Evolutionary conservation across 2,797 vertebrate genomes (phyloP).

Genomic region (Eptatretus atami): DNA sequence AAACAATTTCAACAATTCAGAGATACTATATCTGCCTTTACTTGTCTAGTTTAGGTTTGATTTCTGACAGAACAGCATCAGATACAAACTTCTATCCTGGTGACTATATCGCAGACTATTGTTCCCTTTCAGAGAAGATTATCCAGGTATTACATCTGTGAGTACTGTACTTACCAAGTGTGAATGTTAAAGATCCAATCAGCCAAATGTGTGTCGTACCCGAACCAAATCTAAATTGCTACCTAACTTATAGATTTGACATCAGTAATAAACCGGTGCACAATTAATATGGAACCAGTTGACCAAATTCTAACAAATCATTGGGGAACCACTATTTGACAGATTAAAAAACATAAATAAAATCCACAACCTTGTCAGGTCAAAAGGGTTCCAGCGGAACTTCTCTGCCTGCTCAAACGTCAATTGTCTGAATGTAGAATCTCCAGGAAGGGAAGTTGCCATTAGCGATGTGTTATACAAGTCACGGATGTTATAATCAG

Average conservation of each 20-base stretch:
- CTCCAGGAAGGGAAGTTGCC: slow-evolving; percentile 53
- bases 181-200: too few species aligned
- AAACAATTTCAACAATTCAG: too few species aligned
- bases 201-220: background rate
- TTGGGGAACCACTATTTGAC: background rate
- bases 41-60: too few species aligned
- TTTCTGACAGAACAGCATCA: too few species aligned
- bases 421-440: slow-evolving; percentile 80
- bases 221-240: background rate
- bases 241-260: background rate
- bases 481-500: slow-evolving; percentile 49
- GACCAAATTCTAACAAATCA: too few species aligned
- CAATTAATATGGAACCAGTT: background rate
- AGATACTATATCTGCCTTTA: too few species aligned
- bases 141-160: too few species aligned
- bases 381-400: slow-evolving; percentile 61
- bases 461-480: slow-evolving; percentile 49
- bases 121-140: too few species aligned
- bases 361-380: slow-evolving; percentile 47
- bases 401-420: slow-evolving; percentile 52
- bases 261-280: background rate
- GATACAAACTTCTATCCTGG: too few species aligned
- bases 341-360: too few species aligned
- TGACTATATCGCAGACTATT: too few species aligned
- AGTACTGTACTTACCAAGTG: too few species aligned